phyloP scores from a whole-genome alignment of 2,797 vertebrate genomes.

The Semaprochilodus insignis region DNA sequence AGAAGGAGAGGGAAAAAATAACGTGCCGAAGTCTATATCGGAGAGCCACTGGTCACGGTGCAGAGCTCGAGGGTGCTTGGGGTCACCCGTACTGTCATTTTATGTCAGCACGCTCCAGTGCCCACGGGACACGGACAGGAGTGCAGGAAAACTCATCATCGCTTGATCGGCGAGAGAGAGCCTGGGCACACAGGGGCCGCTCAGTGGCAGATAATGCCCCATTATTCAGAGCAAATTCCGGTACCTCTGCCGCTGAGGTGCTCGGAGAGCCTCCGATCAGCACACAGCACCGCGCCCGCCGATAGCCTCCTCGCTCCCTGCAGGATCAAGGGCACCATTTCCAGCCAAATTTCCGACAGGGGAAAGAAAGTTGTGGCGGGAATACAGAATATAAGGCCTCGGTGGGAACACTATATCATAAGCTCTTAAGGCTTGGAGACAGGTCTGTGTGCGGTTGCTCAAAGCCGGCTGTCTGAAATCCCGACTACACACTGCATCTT shows the following conservation, averaged over 20 bases:
- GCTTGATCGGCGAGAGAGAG: conserved; percentile 35
- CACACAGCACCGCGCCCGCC: conserved; percentile 62
- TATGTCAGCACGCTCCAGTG: conserved; percentile 19
- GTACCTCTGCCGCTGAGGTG: conserved; percentile 53
- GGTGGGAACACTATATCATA: conserved; percentile 20
- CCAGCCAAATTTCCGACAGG: conserved; percentile 65
- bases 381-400: conserved; percentile 13
- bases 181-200: conserved; percentile 1
- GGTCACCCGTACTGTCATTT: conserved; percentile 30
- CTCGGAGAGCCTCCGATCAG: conserved; percentile 54
- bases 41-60: not conserved
- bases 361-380: conserved; percentile 34
- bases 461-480: not conserved
- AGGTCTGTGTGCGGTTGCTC: conserved; percentile 4
- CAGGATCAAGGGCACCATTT: conserved; percentile 69
- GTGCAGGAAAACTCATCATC: conserved; percentile 68
- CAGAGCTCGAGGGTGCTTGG: not conserved
- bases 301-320: conserved; percentile 65
- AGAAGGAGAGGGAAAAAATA: not conserved
- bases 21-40: not conserved
- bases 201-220: conserved; percentile 73
- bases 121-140: conserved; percentile 65
- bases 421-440: not conserved
- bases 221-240: conserved; percentile 73
- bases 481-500: not conserved